Evolutionary conservation across 2,113 vertebrate species (phyloP).

Genomic region (Nothoprocta perdicaria): DNA sequence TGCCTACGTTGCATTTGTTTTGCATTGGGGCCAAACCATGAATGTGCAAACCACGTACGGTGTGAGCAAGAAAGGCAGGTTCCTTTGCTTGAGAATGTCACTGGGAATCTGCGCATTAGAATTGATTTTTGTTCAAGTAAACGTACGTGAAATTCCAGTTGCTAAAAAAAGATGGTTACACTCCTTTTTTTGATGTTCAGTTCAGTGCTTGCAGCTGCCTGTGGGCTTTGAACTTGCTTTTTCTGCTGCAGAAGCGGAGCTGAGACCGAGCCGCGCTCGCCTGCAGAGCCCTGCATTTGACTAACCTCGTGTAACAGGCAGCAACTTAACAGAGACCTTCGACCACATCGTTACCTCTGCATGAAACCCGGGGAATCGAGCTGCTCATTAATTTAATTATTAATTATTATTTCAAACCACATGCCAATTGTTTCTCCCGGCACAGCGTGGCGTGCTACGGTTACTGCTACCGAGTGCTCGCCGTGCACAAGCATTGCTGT

Average conservation of each 20-base stretch:
- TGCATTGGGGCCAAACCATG: background rate
- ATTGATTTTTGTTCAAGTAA: background rate
- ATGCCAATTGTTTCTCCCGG: background rate
- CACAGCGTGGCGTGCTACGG: background rate
- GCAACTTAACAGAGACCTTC: background rate
- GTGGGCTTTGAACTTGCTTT: background rate
- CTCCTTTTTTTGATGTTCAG: background rate
- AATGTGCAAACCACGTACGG: background rate
- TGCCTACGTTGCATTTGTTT: slow-evolving; percentile 1
- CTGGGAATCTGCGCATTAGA: background rate
- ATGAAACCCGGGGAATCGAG: background rate
- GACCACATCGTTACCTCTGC: background rate
- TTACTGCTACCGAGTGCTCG: fast-evolving
- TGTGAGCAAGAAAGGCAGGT: slow-evolving; percentile 13
- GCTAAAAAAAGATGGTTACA: background rate
- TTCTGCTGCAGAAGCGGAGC: background rate
- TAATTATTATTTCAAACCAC: background rate
- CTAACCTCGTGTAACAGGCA: background rate
- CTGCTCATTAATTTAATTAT: background rate
- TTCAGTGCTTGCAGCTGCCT: background rate
- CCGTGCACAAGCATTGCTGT: background rate
- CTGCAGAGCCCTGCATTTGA: background rate
- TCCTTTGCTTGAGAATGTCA: slow-evolving; percentile 31
- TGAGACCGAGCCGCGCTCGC: background rate
- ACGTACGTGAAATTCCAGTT: background rate